Base-by-base conservation (phyloP, 2,888 invertebrate genomes). In the Athalia rosae region DNA sequence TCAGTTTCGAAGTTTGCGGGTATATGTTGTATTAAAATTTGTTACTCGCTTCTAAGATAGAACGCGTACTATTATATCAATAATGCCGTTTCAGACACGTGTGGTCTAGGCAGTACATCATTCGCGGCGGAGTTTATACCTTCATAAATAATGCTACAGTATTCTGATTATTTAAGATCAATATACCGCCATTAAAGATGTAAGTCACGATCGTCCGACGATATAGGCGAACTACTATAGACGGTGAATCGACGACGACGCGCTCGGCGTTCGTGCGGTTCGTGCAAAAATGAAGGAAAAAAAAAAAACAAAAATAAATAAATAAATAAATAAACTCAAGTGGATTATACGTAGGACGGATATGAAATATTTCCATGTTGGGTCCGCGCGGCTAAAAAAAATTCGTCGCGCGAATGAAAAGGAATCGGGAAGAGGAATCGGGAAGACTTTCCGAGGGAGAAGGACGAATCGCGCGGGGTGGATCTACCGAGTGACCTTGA, bases 141-240 rank as follows among this genome's bases (percentile, higher is more conserved):
- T 53, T 53, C 67, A 50, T 67, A 53, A 67, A 67, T 53, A 67
- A 67, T 64, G 47, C 67, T 28, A 28, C 28, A 5, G 67, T 50
- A 67, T 67, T 67, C 11, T 67, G 53, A 67, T 67, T 67, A 67
- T 67, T 53, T 53, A n/a, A 67, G 50, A 67, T 67, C 67, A 67
- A 67, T 67, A 67, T 8, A 9, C 45, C 28, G 28, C 53, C 67
- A 67, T 50, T 53, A 67, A 67, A 67, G 67, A 50, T 28, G n/a
- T 28, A 50, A 67, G 67, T 67, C 53, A 67, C 67, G 67, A 67
- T 53, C 48, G 45, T 67, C 48, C 50, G n/a, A 48, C 4, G 50
- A 53, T 53, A 53, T 67, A 66, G 47, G 15, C 48, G 11, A 67
- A 53, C 45, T 47, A 9, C 8, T 13, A 58, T 8, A 64, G 47